Percentiles rank a stretch among this genome's conserved stretches.
Evolutionary conservation across 2,113 vertebrate genomes (phyloP).

Genomic region (Varanus salvator): DNA sequence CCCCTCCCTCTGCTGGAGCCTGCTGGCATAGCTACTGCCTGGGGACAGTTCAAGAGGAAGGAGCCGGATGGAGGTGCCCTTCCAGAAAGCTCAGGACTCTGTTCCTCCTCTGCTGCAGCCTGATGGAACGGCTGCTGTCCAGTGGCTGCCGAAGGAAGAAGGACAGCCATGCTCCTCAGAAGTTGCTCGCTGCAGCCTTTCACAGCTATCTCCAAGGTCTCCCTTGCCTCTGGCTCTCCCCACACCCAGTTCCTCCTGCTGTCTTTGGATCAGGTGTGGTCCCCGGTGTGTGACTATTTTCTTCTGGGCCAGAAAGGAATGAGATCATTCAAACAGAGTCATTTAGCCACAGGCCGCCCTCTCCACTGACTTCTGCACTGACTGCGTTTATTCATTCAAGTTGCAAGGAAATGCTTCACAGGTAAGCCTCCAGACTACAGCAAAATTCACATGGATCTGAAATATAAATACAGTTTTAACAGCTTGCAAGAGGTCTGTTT

Average conservation of each 20-base stretch:
- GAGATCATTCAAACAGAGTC: not conserved
- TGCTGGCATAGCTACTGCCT: no score
- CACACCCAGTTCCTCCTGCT: not conserved
- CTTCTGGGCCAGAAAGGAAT: not conserved
- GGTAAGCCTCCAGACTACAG: not conserved
- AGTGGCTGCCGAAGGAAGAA: no score
- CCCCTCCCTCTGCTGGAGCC: not conserved
- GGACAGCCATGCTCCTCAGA: not conserved
- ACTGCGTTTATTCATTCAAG: conserved; percentile 1
- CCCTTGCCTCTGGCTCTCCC: not conserved
- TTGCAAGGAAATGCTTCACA: not conserved
- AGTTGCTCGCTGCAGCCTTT: not conserved
- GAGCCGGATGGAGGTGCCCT: no score
- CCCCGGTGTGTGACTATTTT: not conserved
- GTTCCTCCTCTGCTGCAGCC: no score
- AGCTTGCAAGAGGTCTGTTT: conserved; percentile 24
- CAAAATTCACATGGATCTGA: not conserved
- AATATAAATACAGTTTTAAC: conserved; percentile 36
- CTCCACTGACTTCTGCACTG: not conserved
- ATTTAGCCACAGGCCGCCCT: not conserved
- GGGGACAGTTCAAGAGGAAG: no score
- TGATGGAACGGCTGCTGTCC: no score
- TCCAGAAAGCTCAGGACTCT: no score
- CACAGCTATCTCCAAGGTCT: not conserved
- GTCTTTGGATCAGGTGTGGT: not conserved